Base-by-base conservation (phyloP, 2,888 invertebrate species). In the Steromphala cineraria region DNA sequence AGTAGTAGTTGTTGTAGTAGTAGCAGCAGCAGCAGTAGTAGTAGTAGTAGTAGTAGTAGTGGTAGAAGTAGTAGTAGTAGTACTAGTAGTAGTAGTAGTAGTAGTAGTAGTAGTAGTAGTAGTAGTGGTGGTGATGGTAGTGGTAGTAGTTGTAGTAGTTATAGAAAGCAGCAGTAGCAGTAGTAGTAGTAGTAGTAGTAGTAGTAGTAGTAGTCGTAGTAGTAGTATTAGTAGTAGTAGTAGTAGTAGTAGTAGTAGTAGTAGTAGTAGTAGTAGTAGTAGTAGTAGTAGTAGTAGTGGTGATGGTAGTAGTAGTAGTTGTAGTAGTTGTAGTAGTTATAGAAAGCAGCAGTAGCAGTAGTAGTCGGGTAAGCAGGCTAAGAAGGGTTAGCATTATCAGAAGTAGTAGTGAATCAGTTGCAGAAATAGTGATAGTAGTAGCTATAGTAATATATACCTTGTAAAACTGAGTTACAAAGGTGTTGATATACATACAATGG, bases 91-190 rank as follows among this genome's bases (percentile, higher is more conserved):
- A n/a, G 10, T 24, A 15, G 21, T 56, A 56, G n/a, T n/a, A 56
- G 56, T 17, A 24, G 10, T n/a, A 56, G 52, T 52, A 52, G 17
- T 75, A 56, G 77, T 55, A 24, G 55, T 77, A 56, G 77, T 55
- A 56, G 56, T 77, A 24, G 78, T 67, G 36, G 78, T 67, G 67
- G 67, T 67, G 67, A 67, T 78, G 67, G 67, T 67, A 78, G 78
- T 40, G 67, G 67, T 78, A 78, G 78, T 78, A 78, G 78, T 78
- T 36, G 78, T 67, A 67, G 78, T 78, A 78, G 67, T 78, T 40
- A 67, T 67, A 78, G 67, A n/a, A 67, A 67, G 78, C 67, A 78
- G 78, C 67, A 78, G 67, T 46, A 78, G 78, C 67, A 78, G 67
- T 78, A 67, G 67, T 46, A 67, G 78, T 67, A 67, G 78, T 67